These are phyloP conservation scores for Boloria euphrosyne DNA, from an alignment of 2,888 invertebrate species.

Conservation along the genomic window DNA sequence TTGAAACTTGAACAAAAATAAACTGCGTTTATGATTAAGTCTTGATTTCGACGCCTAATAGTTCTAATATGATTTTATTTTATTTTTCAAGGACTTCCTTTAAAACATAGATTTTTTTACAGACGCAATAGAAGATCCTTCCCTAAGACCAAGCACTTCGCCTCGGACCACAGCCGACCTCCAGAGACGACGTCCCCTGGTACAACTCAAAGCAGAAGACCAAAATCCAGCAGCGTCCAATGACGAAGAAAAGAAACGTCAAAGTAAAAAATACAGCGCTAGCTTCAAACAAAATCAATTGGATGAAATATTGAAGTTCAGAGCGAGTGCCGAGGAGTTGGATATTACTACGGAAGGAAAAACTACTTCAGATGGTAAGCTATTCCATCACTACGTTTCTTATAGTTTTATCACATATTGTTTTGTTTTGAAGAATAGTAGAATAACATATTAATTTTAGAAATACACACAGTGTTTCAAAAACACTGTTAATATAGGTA, in stretches of 20 bases:
- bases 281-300: constrained; percentile 71
- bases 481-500: too few species aligned
- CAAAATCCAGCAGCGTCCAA: constrained; percentile 73
- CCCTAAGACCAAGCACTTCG: constrained; percentile 49
- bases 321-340: constrained; percentile 47
- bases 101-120: not conserved
- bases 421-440: too few species aligned
- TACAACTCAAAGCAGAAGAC: constrained; percentile 63
- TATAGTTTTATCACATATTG: too few species aligned
- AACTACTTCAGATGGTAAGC: constrained; percentile 58
- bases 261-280: constrained; percentile 75
- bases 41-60: too few species aligned
- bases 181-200: constrained; percentile 65
- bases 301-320: constrained; percentile 59
- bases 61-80: too few species aligned
- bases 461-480: too few species aligned
- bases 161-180: constrained; percentile 54
- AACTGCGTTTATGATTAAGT: too few species aligned
- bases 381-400: not conserved
- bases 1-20: too few species aligned
- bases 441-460: too few species aligned
- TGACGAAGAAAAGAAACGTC: constrained; percentile 71
- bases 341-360: constrained; percentile 57
- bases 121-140: constrained; percentile 69
- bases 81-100: not conserved